These are phyloP conservation scores for Tetranychus piercei DNA, from an alignment of 2,888 invertebrate genomes.

Conservation along the genomic window DNA sequence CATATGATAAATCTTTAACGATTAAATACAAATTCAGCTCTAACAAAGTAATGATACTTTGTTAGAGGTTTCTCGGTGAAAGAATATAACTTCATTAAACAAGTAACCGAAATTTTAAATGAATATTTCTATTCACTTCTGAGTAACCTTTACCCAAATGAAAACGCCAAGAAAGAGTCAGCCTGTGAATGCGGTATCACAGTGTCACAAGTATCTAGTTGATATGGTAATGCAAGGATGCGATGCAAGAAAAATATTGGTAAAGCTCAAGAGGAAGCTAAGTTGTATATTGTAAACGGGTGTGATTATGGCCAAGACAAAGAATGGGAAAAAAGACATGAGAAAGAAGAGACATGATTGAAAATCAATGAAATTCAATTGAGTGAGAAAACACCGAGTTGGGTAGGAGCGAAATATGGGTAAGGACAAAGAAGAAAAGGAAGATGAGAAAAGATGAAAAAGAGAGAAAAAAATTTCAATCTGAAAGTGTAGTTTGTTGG, in stretches of 20 bases:
- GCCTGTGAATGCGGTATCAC: conserved; percentile 98
- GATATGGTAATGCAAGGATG: conserved; percentile 99
- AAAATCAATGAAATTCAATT: background rate
- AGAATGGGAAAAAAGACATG: background rate
- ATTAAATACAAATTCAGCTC: conserved; percentile 73
- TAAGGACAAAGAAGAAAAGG: background rate
- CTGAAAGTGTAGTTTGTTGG: background rate
- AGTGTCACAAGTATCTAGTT: conserved; percentile 91
- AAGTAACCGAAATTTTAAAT: conserved; percentile 95
- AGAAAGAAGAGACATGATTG: background rate
- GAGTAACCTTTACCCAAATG: conserved; percentile 97
- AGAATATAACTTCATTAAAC: conserved; percentile 95
- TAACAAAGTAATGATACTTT: conserved; percentile 98
- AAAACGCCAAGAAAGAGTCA: conserved; percentile 98
- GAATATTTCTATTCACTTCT: conserved; percentile 99
- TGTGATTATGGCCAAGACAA: conserved; percentile 4
- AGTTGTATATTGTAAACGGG: conserved; percentile 61
- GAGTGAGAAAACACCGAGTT: background rate
- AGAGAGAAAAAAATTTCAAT: background rate
- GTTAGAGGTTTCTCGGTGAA: conserved; percentile 57
- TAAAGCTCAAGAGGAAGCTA: conserved; percentile 97
- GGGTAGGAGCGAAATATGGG: background rate
- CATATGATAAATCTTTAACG: conserved; percentile 94
- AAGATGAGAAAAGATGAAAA: background rate
- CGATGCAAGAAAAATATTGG: conserved; percentile 99